A percentile compares a stretch with the other conserved stretches of the same genome.
phyloP scores from a whole-genome alignment of 2,797 vertebrate species.

The Danio tinwini region DNA sequence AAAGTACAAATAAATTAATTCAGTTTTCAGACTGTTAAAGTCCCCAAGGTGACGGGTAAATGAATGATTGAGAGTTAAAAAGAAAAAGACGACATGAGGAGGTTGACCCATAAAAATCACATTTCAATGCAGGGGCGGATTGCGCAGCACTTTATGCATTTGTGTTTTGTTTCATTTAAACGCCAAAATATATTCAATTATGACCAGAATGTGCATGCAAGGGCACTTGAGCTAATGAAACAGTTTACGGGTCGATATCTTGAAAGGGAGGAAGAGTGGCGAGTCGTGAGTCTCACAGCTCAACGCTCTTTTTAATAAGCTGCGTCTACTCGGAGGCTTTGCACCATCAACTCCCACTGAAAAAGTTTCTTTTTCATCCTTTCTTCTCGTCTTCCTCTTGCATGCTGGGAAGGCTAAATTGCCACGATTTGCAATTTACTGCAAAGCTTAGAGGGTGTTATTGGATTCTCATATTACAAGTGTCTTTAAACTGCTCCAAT shows the following conservation, averaged over 20 bases:
- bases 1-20: conserved; percentile 62
- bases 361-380: conserved; percentile 24
- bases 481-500: not conserved
- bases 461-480: not conserved
- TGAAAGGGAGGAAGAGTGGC: conserved; percentile 58
- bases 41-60: conserved; percentile 55
- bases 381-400: conserved; percentile 24
- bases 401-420: not conserved
- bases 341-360: conserved; percentile 56
- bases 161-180: conserved; percentile 5
- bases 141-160: conserved; percentile 57
- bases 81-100: conserved; percentile 46
- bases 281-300: conserved; percentile 55
- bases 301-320: conserved; percentile 61
- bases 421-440: conserved; percentile 21
- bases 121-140: conserved; percentile 65
- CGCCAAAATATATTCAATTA: conserved; percentile 58
- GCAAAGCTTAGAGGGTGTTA: conserved; percentile 8
- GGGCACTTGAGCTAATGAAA: conserved; percentile 66
- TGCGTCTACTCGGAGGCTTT: conserved; percentile 48
- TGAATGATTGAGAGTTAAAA: conserved; percentile 57
- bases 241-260: conserved; percentile 65
- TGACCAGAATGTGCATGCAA: conserved; percentile 63
- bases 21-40: conserved; percentile 44
- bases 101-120: conserved; percentile 62